Percentiles rank a stretch among this genome's conserved stretches.
These are phyloP conservation scores for Ceratothoa steindachneri DNA, from an alignment of 2,888 invertebrate species.

Conservation along the genomic window DNA sequence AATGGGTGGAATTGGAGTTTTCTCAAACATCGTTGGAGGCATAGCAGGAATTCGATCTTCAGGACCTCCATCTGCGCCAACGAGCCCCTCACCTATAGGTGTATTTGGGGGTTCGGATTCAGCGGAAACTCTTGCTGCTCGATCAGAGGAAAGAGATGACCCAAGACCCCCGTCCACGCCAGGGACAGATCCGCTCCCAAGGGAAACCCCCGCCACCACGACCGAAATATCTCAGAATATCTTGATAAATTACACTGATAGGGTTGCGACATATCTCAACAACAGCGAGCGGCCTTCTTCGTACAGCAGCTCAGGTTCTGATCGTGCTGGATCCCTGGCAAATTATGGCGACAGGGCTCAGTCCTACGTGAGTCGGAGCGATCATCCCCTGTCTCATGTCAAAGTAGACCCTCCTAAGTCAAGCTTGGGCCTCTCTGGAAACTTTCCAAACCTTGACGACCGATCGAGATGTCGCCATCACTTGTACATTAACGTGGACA, in stretches of 20 bases:
- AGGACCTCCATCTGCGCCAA: constrained; percentile 29
- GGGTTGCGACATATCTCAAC: constrained; percentile 26
- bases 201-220: constrained; percentile 16
- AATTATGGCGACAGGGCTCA: constrained; percentile 24
- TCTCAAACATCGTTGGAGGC: neutral
- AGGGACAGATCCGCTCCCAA: neutral
- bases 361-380: constrained; percentile 17
- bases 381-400: neutral
- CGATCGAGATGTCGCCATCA: constrained; percentile 1
- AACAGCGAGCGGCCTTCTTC: constrained; percentile 22
- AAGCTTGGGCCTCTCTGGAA: neutral
- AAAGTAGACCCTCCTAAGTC: neutral
- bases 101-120: constrained; percentile 19
- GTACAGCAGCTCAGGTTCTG: constrained; percentile 24
- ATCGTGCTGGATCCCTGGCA: constrained; percentile 18
- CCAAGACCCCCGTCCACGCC: constrained; percentile 24
- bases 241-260: constrained; percentile 24
- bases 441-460: neutral
- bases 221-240: constrained; percentile 18
- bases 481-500: constrained; percentile 38
- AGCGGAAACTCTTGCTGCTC: constrained; percentile 7
- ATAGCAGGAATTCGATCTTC: constrained; percentile 31
- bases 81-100: constrained; percentile 25
- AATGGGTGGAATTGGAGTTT: neutral
- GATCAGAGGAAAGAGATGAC: constrained; percentile 22